A percentile compares a stretch with the other conserved stretches of the same genome.
Evolutionary conservation across 1,140 invertebrate genomes (phyloP).

Genomic region (Acyrthosiphon pisum): DNA sequence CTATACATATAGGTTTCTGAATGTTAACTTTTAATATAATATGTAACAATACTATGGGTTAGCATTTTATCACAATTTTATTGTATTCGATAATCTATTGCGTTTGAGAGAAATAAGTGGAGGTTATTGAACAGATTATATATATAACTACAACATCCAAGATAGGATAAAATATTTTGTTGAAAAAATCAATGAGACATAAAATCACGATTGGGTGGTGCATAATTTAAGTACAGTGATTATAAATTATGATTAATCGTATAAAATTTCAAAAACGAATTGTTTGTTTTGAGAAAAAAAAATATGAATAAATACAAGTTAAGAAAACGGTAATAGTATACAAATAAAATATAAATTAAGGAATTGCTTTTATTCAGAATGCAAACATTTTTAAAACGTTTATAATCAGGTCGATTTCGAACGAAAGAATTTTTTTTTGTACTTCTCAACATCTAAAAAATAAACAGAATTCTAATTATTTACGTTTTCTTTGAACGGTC

Average conservation of each 20-base stretch:
- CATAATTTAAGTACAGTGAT: background rate
- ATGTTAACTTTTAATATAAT: background rate
- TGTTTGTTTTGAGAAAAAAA: background rate
- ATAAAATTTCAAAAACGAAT: background rate
- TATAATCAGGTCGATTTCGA: conserved; percentile 24
- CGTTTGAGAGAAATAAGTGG: background rate
- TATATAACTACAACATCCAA: background rate
- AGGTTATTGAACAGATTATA: background rate
- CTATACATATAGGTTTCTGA: background rate
- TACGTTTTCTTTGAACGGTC: background rate
- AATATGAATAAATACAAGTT: background rate
- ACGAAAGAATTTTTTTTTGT: background rate
- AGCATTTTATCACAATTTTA: background rate
- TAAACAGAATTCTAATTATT: background rate
- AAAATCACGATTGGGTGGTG: background rate
- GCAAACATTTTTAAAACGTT: conserved; percentile 23
- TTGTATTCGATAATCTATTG: background rate
- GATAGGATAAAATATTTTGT: background rate
- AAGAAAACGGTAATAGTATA: background rate
- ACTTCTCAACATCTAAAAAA: background rate
- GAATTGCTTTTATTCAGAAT: conserved; percentile 13
- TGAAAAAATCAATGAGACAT: background rate
- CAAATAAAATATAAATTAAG: conserved; percentile 39
- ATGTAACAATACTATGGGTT: no score
- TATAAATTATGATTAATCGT: background rate